phyloP scores from a whole-genome alignment of 1,140 invertebrate genomes.

The Drosophila subpulchrella region DNA sequence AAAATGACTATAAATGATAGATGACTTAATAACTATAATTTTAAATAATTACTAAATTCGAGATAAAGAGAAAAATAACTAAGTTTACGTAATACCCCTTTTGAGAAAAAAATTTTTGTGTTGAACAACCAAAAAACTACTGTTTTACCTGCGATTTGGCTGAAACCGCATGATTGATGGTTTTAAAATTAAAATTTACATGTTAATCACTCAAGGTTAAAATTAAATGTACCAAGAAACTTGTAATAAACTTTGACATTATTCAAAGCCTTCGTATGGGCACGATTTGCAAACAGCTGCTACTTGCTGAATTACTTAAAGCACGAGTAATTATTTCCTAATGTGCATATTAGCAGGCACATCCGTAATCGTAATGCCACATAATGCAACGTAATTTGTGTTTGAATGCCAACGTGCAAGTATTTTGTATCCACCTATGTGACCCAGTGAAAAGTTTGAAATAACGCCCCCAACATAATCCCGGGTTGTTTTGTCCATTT shows the following conservation, averaged over 20 bases:
- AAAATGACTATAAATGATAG: not conserved
- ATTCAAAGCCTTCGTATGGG: slow-evolving; percentile 31
- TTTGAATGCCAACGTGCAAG: slow-evolving; percentile 28
- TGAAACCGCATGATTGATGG: not conserved
- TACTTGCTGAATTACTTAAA: slow-evolving; percentile 2
- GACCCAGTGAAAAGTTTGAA: slow-evolving; percentile 12
- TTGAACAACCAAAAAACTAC: not conserved
- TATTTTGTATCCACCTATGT: slow-evolving; percentile 16
- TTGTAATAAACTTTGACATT: slow-evolving; percentile 10
- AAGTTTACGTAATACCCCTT: not conserved
- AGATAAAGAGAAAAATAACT: not conserved
- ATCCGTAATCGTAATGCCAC: slow-evolving; percentile 11
- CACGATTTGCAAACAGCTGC: slow-evolving; percentile 31
- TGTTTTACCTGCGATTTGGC: not conserved
- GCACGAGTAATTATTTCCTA: slow-evolving; percentile 92
- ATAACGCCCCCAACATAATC: slow-evolving; percentile 31
- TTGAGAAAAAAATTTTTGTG: not conserved
- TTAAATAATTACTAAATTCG: slow-evolving; percentile 1
- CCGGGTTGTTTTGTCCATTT: slow-evolving; percentile 8
- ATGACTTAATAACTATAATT: slow-evolving; percentile 11
- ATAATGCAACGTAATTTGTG: slow-evolving; percentile 13
- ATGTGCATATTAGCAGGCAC: slow-evolving; percentile 95
- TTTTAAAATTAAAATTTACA: not conserved
- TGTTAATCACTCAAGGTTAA: not conserved
- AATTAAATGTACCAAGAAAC: not conserved